These are phyloP conservation scores for Pseudomugil tenellus DNA, from an alignment of 2,797 vertebrate genomes.

Conservation along the genomic window DNA sequence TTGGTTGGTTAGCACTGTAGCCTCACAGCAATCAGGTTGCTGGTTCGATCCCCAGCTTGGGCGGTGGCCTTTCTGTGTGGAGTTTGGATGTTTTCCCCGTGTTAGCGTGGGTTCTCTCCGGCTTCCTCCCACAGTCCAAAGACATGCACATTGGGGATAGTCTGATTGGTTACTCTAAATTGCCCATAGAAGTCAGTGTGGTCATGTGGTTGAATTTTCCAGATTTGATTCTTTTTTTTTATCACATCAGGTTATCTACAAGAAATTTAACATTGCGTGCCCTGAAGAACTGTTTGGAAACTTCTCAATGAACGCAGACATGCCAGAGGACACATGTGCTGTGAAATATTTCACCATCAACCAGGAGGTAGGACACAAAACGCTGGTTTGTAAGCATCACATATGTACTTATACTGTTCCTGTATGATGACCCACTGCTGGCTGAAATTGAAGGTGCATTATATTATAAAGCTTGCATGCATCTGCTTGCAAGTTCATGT, in stretches of 20 bases:
- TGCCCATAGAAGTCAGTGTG: too few species aligned
- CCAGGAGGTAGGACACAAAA: constrained; percentile 74
- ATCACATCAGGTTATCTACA: constrained; percentile 90
- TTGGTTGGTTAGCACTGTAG: too few species aligned
- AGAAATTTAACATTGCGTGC: constrained; percentile 90
- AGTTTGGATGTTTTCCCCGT: too few species aligned
- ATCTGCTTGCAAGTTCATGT: constrained; percentile 5
- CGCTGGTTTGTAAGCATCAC: not conserved
- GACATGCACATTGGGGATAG: too few species aligned
- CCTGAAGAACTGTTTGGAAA: constrained; percentile 71
- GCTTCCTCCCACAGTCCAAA: too few species aligned
- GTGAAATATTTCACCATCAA: constrained; percentile 80
- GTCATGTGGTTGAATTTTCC: not conserved
- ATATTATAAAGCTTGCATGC: constrained; percentile 26
- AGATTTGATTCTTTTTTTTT: constrained; percentile 1
- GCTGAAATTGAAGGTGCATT: constrained; percentile 34
- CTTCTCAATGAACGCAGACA: constrained; percentile 39
- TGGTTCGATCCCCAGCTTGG: too few species aligned
- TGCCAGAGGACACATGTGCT: constrained; percentile 64
- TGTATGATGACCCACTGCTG: not conserved
- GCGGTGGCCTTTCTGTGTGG: too few species aligned
- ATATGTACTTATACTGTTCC: too few species aligned
- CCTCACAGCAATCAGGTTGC: too few species aligned
- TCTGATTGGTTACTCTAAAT: too few species aligned
- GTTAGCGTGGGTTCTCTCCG: too few species aligned